Percentiles rank a stretch among this genome's conserved stretches.
Conservation (phyloP, 2,113 vertebrate genomes). For the Nycticorax nycticorax region DNA sequence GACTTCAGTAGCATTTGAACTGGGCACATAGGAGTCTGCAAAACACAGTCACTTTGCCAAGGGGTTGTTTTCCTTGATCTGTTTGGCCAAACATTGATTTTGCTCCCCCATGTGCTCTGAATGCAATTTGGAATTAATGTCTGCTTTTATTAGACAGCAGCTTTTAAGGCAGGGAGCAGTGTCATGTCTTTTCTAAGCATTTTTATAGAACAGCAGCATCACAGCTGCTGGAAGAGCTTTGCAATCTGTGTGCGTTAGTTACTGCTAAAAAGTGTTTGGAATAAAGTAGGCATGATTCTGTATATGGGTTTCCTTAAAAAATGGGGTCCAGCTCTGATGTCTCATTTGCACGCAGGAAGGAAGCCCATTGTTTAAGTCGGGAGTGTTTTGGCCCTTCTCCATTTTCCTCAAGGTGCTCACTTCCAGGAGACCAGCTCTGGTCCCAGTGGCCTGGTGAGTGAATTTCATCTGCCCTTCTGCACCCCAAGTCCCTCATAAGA, state of each 20-base stretch:
- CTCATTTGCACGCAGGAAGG: background rate
- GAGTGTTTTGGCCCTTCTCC: background rate
- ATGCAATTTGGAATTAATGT: background rate
- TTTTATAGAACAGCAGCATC: background rate
- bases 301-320: background rate
- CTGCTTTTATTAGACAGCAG: conserved; percentile 2
- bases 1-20: background rate
- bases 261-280: background rate
- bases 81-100: conserved; percentile 23
- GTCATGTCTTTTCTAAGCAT: background rate
- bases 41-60: background rate
- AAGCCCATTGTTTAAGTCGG: background rate
- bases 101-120: background rate
- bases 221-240: background rate
- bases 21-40: background rate
- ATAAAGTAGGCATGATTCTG: background rate
- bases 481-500: background rate
- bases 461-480: background rate
- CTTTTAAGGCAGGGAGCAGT: background rate
- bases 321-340: background rate
- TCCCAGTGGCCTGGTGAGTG: background rate
- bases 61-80: conserved; percentile 1
- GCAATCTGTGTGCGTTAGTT: background rate
- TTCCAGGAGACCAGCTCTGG: background rate
- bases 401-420: background rate